These are phyloP conservation scores for Pachyseris speciosa DNA, from an alignment of 64 coral and sea anemone species.

Conservation along the genomic window DNA sequence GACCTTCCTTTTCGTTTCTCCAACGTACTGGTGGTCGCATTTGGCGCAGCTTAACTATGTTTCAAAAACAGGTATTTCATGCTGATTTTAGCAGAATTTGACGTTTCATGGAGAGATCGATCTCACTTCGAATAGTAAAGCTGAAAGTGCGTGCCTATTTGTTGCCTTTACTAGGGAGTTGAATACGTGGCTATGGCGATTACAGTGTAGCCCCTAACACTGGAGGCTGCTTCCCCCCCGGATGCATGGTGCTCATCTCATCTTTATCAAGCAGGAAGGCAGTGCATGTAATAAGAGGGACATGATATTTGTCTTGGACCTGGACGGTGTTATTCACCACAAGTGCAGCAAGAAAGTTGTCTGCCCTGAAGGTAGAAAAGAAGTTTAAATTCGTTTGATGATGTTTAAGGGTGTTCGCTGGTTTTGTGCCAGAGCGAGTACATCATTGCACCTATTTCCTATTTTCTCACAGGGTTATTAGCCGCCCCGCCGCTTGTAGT, in stretches of 20 bases:
- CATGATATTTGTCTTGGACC: constrained; percentile 29
- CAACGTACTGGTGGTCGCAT: too few relatives aligned
- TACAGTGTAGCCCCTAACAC: constrained; percentile 18
- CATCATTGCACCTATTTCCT: too few relatives aligned
- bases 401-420: neutral
- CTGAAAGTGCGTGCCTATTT: too few relatives aligned
- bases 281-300: constrained; percentile 13
- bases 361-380: constrained; percentile 1
- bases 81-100: too few relatives aligned
- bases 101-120: too few relatives aligned
- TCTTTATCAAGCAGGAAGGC: constrained; percentile 31
- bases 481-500: too few relatives aligned
- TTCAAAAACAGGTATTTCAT: too few relatives aligned
- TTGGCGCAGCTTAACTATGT: too few relatives aligned
- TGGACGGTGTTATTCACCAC: constrained; percentile 36
- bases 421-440: neutral
- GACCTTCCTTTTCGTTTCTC: too few relatives aligned
- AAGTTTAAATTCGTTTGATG: neutral
- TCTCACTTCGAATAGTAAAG: too few relatives aligned
- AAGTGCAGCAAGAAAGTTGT: constrained; percentile 58
- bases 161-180: neutral
- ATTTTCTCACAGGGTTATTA: too few relatives aligned
- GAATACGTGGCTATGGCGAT: constrained; percentile 29
- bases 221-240: constrained; percentile 9
- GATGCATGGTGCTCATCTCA: neutral